Conservation (phyloP, 2,797 vertebrate genomes). For the Hoplostethus mediterraneus region DNA sequence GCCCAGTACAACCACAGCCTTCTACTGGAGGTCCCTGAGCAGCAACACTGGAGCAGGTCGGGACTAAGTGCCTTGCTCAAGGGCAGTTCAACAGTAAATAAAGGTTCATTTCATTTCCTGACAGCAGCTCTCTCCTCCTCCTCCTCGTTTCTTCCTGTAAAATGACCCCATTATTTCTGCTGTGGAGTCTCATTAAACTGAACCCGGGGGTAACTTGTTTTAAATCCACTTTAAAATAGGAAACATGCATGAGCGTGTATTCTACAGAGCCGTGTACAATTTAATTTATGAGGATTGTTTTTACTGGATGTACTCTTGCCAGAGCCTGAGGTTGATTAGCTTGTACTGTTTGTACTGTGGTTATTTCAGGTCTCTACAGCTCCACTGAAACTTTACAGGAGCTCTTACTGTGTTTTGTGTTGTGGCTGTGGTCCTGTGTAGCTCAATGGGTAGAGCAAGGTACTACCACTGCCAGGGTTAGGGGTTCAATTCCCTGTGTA, state of each 20-base stretch:
- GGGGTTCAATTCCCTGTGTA: too few relatives aligned
- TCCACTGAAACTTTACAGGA: too few relatives aligned
- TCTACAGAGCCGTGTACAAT: neutral
- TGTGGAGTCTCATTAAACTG: conserved; percentile 26
- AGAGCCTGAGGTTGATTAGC: conserved; percentile 28
- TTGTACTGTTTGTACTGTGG: neutral
- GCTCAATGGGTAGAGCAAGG: too few relatives aligned
- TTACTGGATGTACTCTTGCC: neutral
- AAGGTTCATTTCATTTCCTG: conserved; percentile 12
- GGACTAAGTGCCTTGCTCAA: too few relatives aligned
- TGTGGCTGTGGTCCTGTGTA: too few relatives aligned
- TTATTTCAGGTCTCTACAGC: too few relatives aligned
- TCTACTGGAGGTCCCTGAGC: too few relatives aligned
- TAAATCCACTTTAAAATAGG: conserved; percentile 7
- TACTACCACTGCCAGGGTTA: too few relatives aligned
- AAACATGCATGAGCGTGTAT: neutral
- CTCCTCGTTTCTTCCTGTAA: conserved; percentile 3
- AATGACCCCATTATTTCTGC: neutral
- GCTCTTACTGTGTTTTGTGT: too few relatives aligned
- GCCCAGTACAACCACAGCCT: too few relatives aligned
- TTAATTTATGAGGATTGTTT: conserved; percentile 24
- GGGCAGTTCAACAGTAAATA: conserved; percentile 8
- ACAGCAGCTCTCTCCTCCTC: conserved; percentile 12
- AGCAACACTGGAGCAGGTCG: too few relatives aligned
- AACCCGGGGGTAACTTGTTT: conserved; percentile 13